Evolutionary conservation across 2,888 invertebrate genomes (phyloP).

Genomic region (Ceratothoa steindachneri): DNA sequence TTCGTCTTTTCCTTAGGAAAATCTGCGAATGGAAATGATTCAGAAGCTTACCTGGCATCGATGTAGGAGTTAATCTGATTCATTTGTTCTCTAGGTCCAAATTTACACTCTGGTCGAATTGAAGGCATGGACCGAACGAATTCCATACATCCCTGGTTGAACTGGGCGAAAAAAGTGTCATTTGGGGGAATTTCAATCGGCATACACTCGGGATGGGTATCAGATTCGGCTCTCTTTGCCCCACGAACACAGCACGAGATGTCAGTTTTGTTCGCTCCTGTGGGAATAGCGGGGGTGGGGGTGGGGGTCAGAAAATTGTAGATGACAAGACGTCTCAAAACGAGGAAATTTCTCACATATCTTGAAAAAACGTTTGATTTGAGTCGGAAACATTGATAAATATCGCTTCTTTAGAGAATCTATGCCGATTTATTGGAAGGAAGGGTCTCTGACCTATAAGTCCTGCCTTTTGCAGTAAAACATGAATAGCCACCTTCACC

Average conservation of each 20-base stretch:
- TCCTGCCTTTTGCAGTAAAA: too few species aligned
- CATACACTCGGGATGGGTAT: conserved; percentile 63
- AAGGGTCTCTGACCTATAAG: too few species aligned
- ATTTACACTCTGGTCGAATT: conserved; percentile 55
- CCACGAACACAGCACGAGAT: conserved; percentile 57
- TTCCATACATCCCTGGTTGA: conserved; percentile 65
- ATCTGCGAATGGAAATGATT: too few species aligned
- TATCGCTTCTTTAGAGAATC: too few species aligned
- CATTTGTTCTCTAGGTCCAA: conserved; percentile 52
- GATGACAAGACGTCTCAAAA: too few species aligned
- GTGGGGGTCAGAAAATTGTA: too few species aligned
- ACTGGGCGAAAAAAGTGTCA: conserved; percentile 59
- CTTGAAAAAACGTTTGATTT: too few species aligned
- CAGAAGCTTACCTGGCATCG: conserved; percentile 61
- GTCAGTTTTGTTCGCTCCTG: conserved; percentile 50
- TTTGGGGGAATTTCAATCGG: conserved; percentile 61
- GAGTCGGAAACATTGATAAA: too few species aligned
- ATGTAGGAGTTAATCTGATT: conserved; percentile 75
- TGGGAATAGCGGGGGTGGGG: not conserved
- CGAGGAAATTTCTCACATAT: too few species aligned
- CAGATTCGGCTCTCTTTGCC: conserved; percentile 49
- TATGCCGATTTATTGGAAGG: too few species aligned
- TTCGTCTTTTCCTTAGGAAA: too few species aligned
- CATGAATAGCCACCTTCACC: too few species aligned
- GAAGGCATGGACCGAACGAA: conserved; percentile 68